Evolutionary conservation across 2,888 invertebrate genomes (phyloP).

Genomic region (Heterodera filipjevi): DNA sequence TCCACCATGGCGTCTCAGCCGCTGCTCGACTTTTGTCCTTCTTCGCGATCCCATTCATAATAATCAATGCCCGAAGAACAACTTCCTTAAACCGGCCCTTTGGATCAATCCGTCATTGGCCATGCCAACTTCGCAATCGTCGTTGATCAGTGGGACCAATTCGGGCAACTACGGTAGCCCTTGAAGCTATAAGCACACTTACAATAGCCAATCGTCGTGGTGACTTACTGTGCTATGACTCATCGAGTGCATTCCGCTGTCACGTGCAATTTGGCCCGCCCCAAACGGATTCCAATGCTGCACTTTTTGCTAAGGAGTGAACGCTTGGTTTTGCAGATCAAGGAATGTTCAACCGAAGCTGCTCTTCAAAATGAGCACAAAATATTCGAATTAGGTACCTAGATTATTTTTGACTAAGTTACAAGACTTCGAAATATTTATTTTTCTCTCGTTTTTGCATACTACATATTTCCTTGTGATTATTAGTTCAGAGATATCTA

Average conservation of each 20-base stretch:
- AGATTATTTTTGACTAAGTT: too few relatives aligned
- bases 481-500: too few relatives aligned
- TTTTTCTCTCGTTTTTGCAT: too few relatives aligned
- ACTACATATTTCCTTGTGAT: too few relatives aligned
- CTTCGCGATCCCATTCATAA: slow-evolving; percentile 56
- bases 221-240: slow-evolving; percentile 51
- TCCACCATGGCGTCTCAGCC: slow-evolving; percentile 39
- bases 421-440: too few relatives aligned
- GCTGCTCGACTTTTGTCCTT: slow-evolving; percentile 41
- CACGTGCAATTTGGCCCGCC: slow-evolving; percentile 33
- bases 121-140: slow-evolving; percentile 50
- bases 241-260: slow-evolving; percentile 62
- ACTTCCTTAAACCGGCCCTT: slow-evolving; percentile 45
- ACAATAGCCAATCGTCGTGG: too few relatives aligned
- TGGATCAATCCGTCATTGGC: background rate
- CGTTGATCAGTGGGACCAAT: slow-evolving; percentile 55
- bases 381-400: too few relatives aligned
- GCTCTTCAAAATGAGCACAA: too few relatives aligned
- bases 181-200: too few relatives aligned
- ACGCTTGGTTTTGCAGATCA: slow-evolving; percentile 11
- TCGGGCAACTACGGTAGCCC: slow-evolving; percentile 33
- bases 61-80: slow-evolving; percentile 50
- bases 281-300: slow-evolving; percentile 35
- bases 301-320: slow-evolving; percentile 35
- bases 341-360: too few relatives aligned